phyloP scores from a whole-genome alignment of 2,888 invertebrate species.

The Lampropteryx suffumata region DNA sequence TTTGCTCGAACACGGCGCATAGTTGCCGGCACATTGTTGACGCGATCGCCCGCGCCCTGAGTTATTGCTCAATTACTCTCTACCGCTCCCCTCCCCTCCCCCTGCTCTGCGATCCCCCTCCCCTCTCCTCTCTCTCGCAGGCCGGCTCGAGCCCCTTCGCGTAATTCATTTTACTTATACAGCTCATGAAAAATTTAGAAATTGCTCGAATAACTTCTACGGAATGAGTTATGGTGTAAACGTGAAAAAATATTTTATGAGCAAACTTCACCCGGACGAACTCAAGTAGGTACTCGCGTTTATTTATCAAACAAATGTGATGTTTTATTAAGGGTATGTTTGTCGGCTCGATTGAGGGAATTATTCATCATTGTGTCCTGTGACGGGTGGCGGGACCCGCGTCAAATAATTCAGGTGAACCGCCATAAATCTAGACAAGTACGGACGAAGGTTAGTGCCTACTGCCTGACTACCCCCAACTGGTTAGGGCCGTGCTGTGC shows the following conservation, averaged over 20 bases:
- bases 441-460: background rate
- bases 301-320: constrained; percentile 11
- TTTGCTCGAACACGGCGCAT: background rate
- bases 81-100: background rate
- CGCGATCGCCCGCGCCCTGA: constrained; percentile 29
- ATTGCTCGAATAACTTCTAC: constrained; percentile 33
- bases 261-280: constrained; percentile 18
- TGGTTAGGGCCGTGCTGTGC: background rate
- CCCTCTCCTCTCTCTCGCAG: background rate
- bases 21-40: constrained; percentile 15
- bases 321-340: constrained; percentile 6
- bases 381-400: background rate
- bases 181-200: constrained; percentile 38
- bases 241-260: constrained; percentile 31
- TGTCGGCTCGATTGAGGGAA: background rate
- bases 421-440: constrained; percentile 15
- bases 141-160: constrained; percentile 12
- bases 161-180: constrained; percentile 35
- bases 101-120: background rate
- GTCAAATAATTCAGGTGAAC: constrained; percentile 11
- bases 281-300: background rate
- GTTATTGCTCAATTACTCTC: constrained; percentile 37
- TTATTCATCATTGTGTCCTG: constrained; percentile 5
- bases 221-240: constrained; percentile 29
- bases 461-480: background rate